Evolutionary conservation across 2,113 vertebrate genomes (phyloP).

Genomic region (Scomber scombrus): DNA sequence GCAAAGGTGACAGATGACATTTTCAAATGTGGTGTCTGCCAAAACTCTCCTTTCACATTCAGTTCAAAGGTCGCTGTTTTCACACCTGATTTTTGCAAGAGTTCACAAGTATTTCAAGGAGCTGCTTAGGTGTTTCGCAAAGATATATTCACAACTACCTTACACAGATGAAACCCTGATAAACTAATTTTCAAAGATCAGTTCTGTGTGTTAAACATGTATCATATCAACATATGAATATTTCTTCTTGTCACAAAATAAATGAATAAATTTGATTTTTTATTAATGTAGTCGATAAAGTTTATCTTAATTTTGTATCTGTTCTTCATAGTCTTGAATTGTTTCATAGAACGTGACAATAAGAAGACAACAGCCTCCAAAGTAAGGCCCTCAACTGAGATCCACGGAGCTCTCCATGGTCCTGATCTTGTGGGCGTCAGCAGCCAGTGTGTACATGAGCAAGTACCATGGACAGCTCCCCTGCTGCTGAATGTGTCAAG

Average conservation of each 20-base stretch:
- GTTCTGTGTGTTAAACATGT: neutral
- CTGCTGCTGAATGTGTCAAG: neutral
- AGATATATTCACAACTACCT: neutral
- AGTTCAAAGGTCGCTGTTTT: constrained; percentile 58
- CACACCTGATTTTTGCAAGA: constrained; percentile 50
- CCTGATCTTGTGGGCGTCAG: neutral
- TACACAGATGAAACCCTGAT: neutral
- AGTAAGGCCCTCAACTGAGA: neutral
- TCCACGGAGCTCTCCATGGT: constrained; percentile 33
- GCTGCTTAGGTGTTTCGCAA: neutral
- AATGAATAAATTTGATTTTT: neutral
- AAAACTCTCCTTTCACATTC: constrained; percentile 57
- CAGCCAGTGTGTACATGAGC: neutral
- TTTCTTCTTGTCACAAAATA: neutral
- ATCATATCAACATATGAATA: neutral
- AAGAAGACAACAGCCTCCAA: no score
- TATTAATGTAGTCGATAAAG: no score
- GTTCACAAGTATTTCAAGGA: constrained; percentile 15
- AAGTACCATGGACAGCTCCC: constrained; percentile 5
- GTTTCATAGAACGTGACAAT: no score
- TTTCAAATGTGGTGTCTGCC: constrained; percentile 66
- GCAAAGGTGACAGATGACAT: constrained; percentile 72
- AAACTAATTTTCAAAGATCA: neutral
- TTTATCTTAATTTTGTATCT: no score
- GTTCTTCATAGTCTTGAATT: no score